phyloP scores from a whole-genome alignment of 2,888 invertebrate species.

The Himalopsyche anomala region DNA sequence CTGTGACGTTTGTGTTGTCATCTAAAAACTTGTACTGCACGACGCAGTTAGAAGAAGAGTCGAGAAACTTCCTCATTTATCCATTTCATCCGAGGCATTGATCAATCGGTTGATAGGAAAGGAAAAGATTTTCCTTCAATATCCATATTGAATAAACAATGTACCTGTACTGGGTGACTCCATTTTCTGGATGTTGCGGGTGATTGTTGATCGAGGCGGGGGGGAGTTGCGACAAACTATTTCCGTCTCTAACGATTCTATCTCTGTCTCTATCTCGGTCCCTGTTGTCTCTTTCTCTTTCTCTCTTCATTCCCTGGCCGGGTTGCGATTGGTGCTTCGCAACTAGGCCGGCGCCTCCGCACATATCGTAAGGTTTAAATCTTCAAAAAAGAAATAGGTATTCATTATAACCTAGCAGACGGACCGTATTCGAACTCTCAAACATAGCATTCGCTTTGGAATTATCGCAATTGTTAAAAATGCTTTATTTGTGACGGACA shows the following conservation, averaged over 20 bases:
- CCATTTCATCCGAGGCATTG: too few species aligned
- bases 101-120: not conserved
- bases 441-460: too few species aligned
- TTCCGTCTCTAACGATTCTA: constrained; percentile 61
- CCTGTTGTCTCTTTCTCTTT: constrained; percentile 43
- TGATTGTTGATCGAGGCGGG: constrained; percentile 70
- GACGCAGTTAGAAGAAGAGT: too few species aligned
- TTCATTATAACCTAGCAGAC: constrained; percentile 32
- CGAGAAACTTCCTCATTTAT: too few species aligned
- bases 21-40: too few species aligned
- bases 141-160: constrained; percentile 46
- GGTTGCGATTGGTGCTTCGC: constrained; percentile 41
- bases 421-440: too few species aligned
- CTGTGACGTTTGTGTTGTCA: too few species aligned
- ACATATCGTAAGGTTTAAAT: constrained; percentile 80
- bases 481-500: too few species aligned
- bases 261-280: constrained; percentile 42
- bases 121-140: constrained; percentile 39
- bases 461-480: too few species aligned
- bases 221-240: constrained; percentile 70
- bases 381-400: constrained; percentile 67
- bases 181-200: constrained; percentile 72
- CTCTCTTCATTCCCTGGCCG: constrained; percentile 55
- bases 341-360: constrained; percentile 60
- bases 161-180: constrained; percentile 74